phyloP scores from a whole-genome alignment of 2,797 vertebrate genomes.

The Setipinna tenuifilis region DNA sequence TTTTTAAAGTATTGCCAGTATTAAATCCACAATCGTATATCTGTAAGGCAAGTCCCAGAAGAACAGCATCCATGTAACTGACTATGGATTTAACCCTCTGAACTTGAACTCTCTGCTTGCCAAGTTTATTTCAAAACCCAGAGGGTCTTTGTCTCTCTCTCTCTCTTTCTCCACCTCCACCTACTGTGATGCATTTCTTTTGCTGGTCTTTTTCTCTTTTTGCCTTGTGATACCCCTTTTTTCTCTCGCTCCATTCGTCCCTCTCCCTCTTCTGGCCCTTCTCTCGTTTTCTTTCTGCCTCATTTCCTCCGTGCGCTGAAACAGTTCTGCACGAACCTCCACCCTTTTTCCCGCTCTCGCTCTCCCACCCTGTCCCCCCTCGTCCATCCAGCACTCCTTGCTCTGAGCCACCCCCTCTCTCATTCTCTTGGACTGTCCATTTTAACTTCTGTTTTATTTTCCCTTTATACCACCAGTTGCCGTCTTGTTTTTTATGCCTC shows the following conservation, averaged over 20 bases:
- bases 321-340: conserved; percentile 71
- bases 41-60: conserved; percentile 3
- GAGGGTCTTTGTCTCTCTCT: conserved; percentile 5
- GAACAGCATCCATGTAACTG: conserved; percentile 1
- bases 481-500: neutral
- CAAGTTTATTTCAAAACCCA: neutral
- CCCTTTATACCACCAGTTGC: neutral
- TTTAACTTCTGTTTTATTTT: neutral
- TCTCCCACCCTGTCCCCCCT: conserved; percentile 34
- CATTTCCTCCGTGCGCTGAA: conserved; percentile 76
- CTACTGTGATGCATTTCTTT: conserved; percentile 37
- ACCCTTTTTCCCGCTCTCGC: conserved; percentile 51
- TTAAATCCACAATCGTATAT: conserved; percentile 14
- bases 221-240: conserved; percentile 64
- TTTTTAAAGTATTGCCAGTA: conserved; percentile 23
- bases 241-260: conserved; percentile 56
- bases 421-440: neutral
- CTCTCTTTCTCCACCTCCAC: conserved; percentile 19
- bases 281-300: conserved; percentile 71
- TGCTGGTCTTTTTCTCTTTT: conserved; percentile 62
- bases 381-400: conserved; percentile 34
- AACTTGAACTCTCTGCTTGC: conserved; percentile 8
- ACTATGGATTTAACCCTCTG: neutral
- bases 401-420: conserved; percentile 22
- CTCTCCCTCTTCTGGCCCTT: conserved; percentile 67